Base-by-base conservation (phyloP, 2,797 vertebrate species). In the Poeciliopsis turneri region DNA sequence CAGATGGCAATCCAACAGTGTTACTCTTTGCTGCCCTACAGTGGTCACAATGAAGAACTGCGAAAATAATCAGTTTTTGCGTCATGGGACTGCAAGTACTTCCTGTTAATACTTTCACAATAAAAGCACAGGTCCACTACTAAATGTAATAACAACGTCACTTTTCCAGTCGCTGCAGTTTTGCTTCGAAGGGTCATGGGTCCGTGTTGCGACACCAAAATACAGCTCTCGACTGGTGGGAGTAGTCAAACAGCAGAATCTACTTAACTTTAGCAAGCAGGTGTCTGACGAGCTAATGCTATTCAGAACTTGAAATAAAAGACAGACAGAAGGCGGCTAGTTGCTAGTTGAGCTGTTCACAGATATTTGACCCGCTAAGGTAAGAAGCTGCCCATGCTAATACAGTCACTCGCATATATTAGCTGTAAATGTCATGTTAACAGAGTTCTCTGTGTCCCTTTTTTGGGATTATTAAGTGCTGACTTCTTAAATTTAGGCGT, bases 31-130 rank as follows among this genome's bases (percentile, higher is more conserved):
- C 71, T 64, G 77, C 25, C 78, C 2, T 51, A 61, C 4, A 12
- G 75, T 74, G 85, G 73, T 5, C n/a, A 70, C 0, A 57, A 2
- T 0, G 1, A 0, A 0, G 1, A 86, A 78, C 49, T 78, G 70
- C 68, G 66, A 8, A 20, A 33, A 5, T 3, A 2, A 1, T 81
- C 43, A 43, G 2, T 0, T 0, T 25, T 68, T 4, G 0, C 39
- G 2, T 16, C 9, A 12, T 11, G 30, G 5, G 12, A 41, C 2
- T 33, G 1, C 1, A 7, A 9, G 0, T 1, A 71, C 20, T 83
- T 89, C 89, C 88, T 49, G 68, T 36, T 0, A 0, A 0, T 18
- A 2, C 41, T 72, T 83, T 88, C 79, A 84, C 39, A 72, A 82
- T 84, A 88, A 84, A 83, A 74, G 3, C 0, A 20, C 10, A 28